Base-by-base conservation (phyloP, 2,113 vertebrate genomes). In the Tragelaphus imberbis region DNA sequence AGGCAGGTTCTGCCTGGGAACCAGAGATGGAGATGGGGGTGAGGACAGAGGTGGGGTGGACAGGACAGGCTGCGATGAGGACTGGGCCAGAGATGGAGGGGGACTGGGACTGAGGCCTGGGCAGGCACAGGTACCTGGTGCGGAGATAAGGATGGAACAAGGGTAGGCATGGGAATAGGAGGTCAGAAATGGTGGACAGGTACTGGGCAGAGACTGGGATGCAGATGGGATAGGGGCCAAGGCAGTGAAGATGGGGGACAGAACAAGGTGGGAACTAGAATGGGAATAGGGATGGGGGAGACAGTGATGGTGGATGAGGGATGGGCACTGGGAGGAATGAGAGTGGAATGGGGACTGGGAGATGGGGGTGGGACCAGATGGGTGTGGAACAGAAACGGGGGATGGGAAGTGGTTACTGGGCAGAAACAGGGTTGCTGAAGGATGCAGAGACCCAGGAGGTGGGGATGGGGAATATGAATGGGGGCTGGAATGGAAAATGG, bases 1-100 rank as follows among this genome's bases (percentile, higher is more conserved):
- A 53, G 49, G 28, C 33, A 12, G 59, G 47, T 25, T 88, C 95
- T 94, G 88, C 36, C 94, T 97, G 95, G 68, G 77, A 82, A 77
- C 63, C 49, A 84, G 84, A 51, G 44, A 88, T 30, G 21, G 85
- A 75, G 63, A 13, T 5, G 49, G 56, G 75, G 28, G 58, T 84
- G 77, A 85, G 36, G 86, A 77, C 21, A 58, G 82, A 85, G 40
- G 84, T 56, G 63, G 7, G 49, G 88, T 51, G 88, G 53, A 23
- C 27, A 77, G 79, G 87, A 80, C 28, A 49, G 55, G 68, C 80
- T 55, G 14, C 14, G 84, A 28, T 61, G 55, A 88, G 30, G 33
- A 44, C 44, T 82, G 61, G 75, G 59, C 49, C 53, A 59, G 56
- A 90, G 23, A 86, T 16, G 23, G 77, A 71, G 28, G 27, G 77